phyloP scores from a whole-genome alignment of 2,797 vertebrate species.

The Poeciliopsis turneri region DNA sequence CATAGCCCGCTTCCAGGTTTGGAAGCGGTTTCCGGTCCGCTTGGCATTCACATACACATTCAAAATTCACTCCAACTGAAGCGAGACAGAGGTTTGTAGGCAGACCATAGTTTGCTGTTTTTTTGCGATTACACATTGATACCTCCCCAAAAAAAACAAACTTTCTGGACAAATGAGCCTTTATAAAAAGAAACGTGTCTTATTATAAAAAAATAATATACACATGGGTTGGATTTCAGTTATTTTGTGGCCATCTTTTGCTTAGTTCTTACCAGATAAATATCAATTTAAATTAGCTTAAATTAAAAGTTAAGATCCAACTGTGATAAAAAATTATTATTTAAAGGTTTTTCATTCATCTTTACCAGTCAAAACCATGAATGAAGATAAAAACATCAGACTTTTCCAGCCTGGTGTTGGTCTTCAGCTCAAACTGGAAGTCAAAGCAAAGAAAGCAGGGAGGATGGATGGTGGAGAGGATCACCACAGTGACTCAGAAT shows the following conservation, averaged over 20 bases:
- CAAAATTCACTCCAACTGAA: background rate
- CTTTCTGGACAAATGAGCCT: too few relatives aligned
- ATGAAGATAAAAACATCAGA: slow-evolving; percentile 13
- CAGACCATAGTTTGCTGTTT: background rate
- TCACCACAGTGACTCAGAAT: slow-evolving; percentile 5
- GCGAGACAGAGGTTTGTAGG: background rate
- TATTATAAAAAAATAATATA: background rate
- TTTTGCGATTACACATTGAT: too few relatives aligned
- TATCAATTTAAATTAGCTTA: background rate
- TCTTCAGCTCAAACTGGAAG: slow-evolving; percentile 65
- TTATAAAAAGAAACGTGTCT: too few relatives aligned
- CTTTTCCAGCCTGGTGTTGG: slow-evolving; percentile 51
- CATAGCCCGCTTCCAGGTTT: background rate
- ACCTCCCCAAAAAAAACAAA: too few relatives aligned
- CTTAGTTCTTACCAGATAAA: background rate
- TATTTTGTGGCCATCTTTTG: too few relatives aligned
- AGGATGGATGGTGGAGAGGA: slow-evolving; percentile 28
- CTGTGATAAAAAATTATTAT: background rate
- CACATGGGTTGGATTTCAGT: too few relatives aligned
- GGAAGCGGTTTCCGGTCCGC: background rate
- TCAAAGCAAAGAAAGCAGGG: slow-evolving; percentile 65
- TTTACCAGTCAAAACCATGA: background rate
- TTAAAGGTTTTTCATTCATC: background rate
- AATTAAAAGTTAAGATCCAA: background rate
- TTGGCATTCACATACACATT: background rate